Percentiles rank a stretch among this genome's conserved stretches.
phyloP scores from a whole-genome alignment of 2,113 vertebrate species.

The Puma concolor region DNA sequence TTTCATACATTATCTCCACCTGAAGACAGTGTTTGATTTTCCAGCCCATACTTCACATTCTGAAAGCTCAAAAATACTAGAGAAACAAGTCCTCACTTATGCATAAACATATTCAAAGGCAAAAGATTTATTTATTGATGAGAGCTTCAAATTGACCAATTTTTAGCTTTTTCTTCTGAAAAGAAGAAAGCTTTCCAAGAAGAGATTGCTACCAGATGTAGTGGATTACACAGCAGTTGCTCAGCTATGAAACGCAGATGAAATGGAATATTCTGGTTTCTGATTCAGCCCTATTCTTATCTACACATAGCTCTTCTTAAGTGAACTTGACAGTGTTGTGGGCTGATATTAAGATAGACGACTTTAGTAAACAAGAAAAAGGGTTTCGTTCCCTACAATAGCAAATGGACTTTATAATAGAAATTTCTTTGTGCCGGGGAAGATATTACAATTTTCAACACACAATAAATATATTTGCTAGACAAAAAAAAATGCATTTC shows the following conservation, averaged over 20 bases:
- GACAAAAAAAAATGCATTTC: conserved; percentile 78
- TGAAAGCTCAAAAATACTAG: conserved; percentile 42
- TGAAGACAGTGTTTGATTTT: conserved; percentile 45
- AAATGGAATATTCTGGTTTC: conserved; percentile 70
- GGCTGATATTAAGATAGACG: conserved; percentile 66
- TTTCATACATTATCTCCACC: conserved; percentile 35
- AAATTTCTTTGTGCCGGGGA: conserved; percentile 69
- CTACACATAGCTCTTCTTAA: conserved; percentile 72
- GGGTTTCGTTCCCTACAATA: conserved; percentile 53
- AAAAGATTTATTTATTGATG: conserved; percentile 70
- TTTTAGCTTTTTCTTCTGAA: conserved; percentile 68
- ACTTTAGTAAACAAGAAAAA: conserved; percentile 77
- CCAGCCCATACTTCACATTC: background rate
- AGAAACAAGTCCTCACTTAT: conserved; percentile 31
- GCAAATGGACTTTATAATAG: conserved; percentile 54
- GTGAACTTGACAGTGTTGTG: conserved; percentile 71
- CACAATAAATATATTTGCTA: conserved; percentile 67
- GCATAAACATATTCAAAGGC: conserved; percentile 51
- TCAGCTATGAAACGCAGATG: conserved; percentile 73
- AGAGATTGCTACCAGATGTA: conserved; percentile 69
- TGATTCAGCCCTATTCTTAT: conserved; percentile 68
- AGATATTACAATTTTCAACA: conserved; percentile 76
- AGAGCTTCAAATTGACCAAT: conserved; percentile 55
- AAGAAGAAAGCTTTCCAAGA: conserved; percentile 69
- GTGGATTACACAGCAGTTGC: conserved; percentile 61